Evolutionary conservation across 2,113 vertebrate genomes (phyloP).

Genomic region (Oryzias curvinotus): DNA sequence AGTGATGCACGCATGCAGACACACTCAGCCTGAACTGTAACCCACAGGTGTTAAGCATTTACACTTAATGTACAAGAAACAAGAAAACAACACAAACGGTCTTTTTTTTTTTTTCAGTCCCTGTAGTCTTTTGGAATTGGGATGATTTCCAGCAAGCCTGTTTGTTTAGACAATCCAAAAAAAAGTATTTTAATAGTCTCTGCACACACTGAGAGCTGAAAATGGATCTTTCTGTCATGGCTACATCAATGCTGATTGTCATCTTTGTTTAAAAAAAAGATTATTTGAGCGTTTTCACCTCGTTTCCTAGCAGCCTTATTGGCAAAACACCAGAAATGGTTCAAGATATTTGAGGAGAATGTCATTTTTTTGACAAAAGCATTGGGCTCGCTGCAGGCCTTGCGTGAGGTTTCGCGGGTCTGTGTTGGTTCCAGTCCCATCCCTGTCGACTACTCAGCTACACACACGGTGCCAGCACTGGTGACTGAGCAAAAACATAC

Average conservation of each 20-base stretch:
- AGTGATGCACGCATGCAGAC: conserved; percentile 22
- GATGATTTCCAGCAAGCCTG: conserved; percentile 32
- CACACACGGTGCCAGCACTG: conserved; percentile 33
- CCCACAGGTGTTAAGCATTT: conserved; percentile 58
- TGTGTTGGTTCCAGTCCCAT: conserved; percentile 73
- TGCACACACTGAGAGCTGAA: conserved; percentile 28
- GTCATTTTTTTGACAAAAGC: conserved; percentile 40
- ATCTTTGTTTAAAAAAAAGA: conserved; percentile 26
- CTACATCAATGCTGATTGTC: conserved; percentile 59
- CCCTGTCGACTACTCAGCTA: conserved; percentile 59
- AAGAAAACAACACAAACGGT: conserved; percentile 48
- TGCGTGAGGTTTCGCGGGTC: conserved; percentile 61
- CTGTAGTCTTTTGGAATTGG: conserved; percentile 58
- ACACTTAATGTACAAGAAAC: conserved; percentile 61
- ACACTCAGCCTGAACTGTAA: conserved; percentile 21
- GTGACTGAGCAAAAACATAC: conserved; percentile 40
- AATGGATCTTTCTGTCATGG: conserved; percentile 30
- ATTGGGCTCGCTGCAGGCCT: conserved; percentile 58
- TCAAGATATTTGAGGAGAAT: conserved; percentile 3
- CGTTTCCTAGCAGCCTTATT: too few species aligned
- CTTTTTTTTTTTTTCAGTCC: conserved; percentile 60
- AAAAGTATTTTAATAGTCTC: conserved; percentile 50
- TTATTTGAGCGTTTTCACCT: too few species aligned
- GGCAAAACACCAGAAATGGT: not conserved
- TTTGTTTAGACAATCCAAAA: conserved; percentile 34